Percentiles rank a stretch among this genome's conserved stretches.
These are phyloP conservation scores for Megaceryle torquata DNA, from an alignment of 2,113 vertebrate species.

Conservation along the genomic window DNA sequence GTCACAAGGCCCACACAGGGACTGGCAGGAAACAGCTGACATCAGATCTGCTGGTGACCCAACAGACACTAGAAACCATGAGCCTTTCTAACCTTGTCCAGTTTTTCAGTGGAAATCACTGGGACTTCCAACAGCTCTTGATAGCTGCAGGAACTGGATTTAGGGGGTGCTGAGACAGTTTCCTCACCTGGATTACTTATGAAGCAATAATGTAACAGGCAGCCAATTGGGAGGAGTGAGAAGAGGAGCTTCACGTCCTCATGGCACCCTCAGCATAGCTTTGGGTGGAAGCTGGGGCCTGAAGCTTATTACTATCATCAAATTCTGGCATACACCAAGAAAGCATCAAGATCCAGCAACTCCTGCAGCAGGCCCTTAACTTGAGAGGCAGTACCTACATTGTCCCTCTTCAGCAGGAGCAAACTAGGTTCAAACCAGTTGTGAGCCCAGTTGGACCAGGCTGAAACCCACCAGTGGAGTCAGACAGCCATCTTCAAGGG, in stretches of 20 bases:
- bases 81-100: background rate
- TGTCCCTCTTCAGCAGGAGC: background rate
- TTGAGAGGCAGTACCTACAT: background rate
- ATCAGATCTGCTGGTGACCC: background rate
- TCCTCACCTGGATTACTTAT: background rate
- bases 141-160: background rate
- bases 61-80: background rate
- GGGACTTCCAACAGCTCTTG: background rate
- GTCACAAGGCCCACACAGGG: background rate
- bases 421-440: background rate
- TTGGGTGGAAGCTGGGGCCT: background rate
- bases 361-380: background rate
- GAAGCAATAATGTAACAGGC: background rate
- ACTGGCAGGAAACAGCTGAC: background rate
- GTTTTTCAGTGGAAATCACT: background rate
- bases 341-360: background rate
- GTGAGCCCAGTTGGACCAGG: background rate
- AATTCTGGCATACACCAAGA: background rate
- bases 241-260: background rate
- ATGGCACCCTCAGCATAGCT: background rate
- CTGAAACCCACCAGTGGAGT: rapidly evolving
- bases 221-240: background rate
- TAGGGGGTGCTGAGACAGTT: background rate
- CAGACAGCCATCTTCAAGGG: background rate
- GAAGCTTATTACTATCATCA: background rate